Percentiles rank a stretch among this genome's conserved stretches.
Conservation (phyloP, 2,797 vertebrate species). For the Takifugu rubripes region DNA sequence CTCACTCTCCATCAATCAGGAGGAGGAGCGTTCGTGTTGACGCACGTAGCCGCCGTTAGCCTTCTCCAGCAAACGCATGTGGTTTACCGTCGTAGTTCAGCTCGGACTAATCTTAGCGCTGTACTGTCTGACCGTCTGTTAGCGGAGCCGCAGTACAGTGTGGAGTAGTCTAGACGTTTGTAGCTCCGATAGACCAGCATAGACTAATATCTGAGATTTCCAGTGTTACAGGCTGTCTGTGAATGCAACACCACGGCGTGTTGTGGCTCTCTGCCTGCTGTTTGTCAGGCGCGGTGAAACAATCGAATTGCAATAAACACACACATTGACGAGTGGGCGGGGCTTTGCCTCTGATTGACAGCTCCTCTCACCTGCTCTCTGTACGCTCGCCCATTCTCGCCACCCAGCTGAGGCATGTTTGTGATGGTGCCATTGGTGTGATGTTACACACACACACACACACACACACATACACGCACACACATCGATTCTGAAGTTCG, state of each 20-base stretch:
- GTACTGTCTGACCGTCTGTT: constrained; percentile 77
- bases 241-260: constrained; percentile 63
- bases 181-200: constrained; percentile 77
- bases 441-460: constrained; percentile 51
- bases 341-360: constrained; percentile 58
- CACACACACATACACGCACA: not conserved
- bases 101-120: constrained; percentile 81
- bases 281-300: not conserved
- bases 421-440: constrained; percentile 71
- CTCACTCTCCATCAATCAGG: constrained; percentile 29
- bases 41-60: constrained; percentile 59
- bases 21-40: constrained; percentile 50
- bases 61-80: constrained; percentile 65
- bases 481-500: not conserved
- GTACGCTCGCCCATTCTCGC: constrained; percentile 18
- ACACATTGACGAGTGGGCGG: constrained; percentile 46
- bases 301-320: constrained; percentile 44
- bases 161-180: constrained; percentile 77
- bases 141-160: constrained; percentile 77
- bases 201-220: constrained; percentile 79
- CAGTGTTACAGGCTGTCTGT: constrained; percentile 66
- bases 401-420: constrained; percentile 64
- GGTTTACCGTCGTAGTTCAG: constrained; percentile 31
- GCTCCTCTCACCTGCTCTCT: constrained; percentile 23
- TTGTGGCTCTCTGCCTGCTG: constrained; percentile 44